Base-by-base conservation (phyloP, 2,797 vertebrate genomes). In the Centropyge bicolor region DNA sequence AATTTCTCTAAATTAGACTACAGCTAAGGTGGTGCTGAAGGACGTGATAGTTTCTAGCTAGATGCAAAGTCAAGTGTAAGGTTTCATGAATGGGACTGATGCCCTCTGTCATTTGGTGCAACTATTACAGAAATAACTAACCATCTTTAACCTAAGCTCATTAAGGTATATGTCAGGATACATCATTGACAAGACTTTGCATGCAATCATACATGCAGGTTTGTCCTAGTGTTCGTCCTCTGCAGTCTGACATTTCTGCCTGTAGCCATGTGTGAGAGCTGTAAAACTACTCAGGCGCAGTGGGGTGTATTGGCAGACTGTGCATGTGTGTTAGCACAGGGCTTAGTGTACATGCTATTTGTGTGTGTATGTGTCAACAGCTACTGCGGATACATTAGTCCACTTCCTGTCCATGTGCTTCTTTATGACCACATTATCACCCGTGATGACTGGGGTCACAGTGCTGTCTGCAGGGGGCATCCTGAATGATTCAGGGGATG, bases 161-260 rank as follows among this genome's bases (percentile, higher is more conserved):
- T 14, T 1, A 6, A 31, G 45, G 12, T 60, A 56, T 46, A 13
- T 10, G 17, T 0, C 3, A 38, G 31, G 40, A 17, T 17, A 19
- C 38, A 8, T 54, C 13, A 20, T 9, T 65, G 36, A 59, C 49
- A 67, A 20, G 27, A 22, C 11, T 13, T 8, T n/a, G 5, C 3
- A 64, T 31, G 13, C 1, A 48, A 14, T 54, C 20, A 35, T 20
- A 12, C n/a, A 9, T 12, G 3, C 27, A 61, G 3, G 22, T 14
- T 22, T 55, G 49, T 64, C 60, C 69, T 65, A 1, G 7, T 14
- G n/a, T 3, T 6, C 4, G 73, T 73, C 70, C 85, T 86, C 36
- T 74, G 17, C 10, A 46, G 19, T 73, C 51, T 78, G 71, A 71
- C 68, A 75, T 81, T 73, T 55, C 51, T 69, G 56, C 43, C 38